Percentiles rank a stretch among this genome's conserved stretches.
phyloP scores from a whole-genome alignment of 2,888 invertebrate genomes.

The Caenorhabditis drosophilae region DNA sequence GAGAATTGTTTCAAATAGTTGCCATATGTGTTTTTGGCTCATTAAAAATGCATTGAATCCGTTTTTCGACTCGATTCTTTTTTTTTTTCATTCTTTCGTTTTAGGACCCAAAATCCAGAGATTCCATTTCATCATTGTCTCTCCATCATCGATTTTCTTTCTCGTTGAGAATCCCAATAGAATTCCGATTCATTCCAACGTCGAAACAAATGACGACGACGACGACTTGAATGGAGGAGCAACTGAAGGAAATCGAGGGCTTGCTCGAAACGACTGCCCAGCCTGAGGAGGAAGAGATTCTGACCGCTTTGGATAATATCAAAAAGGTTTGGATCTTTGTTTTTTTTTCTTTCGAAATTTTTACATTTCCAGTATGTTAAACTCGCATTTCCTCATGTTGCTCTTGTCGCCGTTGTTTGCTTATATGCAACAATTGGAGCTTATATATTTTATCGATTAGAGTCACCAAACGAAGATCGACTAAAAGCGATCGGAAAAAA shows the following conservation, averaged over 20 bases:
- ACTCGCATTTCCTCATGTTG: conserved; percentile 67
- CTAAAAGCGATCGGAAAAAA: conserved; percentile 46
- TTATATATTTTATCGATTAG: conserved; percentile 64
- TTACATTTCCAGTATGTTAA: conserved; percentile 57
- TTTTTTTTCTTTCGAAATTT: too few species aligned
- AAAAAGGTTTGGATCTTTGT: conserved; percentile 23
- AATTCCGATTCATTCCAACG: too few species aligned
- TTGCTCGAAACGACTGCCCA: conserved; percentile 34
- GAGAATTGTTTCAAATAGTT: too few species aligned
- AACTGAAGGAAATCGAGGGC: conserved; percentile 52
- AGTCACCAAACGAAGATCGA: conserved; percentile 67
- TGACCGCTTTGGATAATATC: conserved; percentile 22
- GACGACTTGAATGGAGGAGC: conserved; percentile 52
- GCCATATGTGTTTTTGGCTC: too few species aligned
- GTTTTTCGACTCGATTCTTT: background rate
- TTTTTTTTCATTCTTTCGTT: background rate
- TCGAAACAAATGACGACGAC: too few species aligned
- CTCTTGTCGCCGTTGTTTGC: conserved; percentile 65
- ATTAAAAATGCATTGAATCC: conserved; percentile 6
- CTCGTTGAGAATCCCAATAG: too few species aligned
- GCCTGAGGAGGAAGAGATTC: conserved; percentile 20
- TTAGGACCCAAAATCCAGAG: background rate
- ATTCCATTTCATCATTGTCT: background rate
- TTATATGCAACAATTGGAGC: conserved; percentile 67
- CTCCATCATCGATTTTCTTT: background rate